Conservation (phyloP, 1,140 invertebrate genomes). For the Aleiodes sp. region DNA sequence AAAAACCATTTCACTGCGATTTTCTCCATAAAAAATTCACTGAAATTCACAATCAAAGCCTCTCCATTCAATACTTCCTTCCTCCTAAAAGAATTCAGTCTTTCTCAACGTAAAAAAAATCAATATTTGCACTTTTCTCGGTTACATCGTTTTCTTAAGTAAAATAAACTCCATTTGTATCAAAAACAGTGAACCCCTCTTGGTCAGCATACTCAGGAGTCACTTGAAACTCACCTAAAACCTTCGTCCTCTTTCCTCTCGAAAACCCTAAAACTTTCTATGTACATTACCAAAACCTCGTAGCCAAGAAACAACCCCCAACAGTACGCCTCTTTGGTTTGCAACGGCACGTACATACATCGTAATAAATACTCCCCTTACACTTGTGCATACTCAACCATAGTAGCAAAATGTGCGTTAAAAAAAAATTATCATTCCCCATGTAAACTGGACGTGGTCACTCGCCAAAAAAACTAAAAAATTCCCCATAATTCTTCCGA, state of each 20-base stretch:
- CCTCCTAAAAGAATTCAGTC: background rate
- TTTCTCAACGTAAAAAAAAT: slow-evolving; percentile 1
- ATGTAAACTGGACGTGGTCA: too few relatives aligned
- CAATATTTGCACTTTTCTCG: slow-evolving; percentile 1
- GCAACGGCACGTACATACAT: slow-evolving; percentile 19
- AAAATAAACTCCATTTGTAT: slow-evolving; percentile 8
- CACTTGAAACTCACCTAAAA: background rate
- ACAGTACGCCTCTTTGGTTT: slow-evolving; percentile 14
- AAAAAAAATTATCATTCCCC: slow-evolving; percentile 18
- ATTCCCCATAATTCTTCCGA: too few relatives aligned
- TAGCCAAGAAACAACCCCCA: background rate
- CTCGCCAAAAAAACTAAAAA: too few relatives aligned
- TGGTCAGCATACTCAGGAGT: slow-evolving; percentile 11
- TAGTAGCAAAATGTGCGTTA: slow-evolving; percentile 8
- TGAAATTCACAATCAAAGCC: background rate
- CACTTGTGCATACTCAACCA: slow-evolving; percentile 5
- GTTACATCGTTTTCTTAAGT: slow-evolving; percentile 9
- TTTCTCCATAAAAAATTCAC: too few relatives aligned
- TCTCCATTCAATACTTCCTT: background rate
- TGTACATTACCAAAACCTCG: slow-evolving; percentile 8
- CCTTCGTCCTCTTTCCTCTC: background rate
- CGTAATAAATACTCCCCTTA: slow-evolving; percentile 21
- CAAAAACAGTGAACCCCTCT: slow-evolving; percentile 10
- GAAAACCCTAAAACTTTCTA: slow-evolving; percentile 13
- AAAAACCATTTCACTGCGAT: too few relatives aligned